Conservation (phyloP, 2,113 vertebrate genomes). For the Syngnathus floridae region DNA sequence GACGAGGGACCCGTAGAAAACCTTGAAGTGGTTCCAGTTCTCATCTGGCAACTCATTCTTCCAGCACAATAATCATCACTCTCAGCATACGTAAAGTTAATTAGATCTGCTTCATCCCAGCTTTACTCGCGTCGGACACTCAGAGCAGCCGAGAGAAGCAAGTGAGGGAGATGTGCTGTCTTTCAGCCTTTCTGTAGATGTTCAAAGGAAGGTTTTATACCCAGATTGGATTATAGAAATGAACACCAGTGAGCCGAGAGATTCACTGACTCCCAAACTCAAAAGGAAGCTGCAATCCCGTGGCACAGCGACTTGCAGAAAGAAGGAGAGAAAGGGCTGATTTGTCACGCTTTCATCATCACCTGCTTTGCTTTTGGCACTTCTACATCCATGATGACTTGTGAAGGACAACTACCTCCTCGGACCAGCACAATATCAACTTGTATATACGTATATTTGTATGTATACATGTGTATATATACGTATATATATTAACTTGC, state of each 20-base stretch:
- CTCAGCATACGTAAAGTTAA: constrained; percentile 60
- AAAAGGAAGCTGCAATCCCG: constrained; percentile 56
- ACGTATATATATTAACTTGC: too few relatives aligned
- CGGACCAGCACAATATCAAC: background rate
- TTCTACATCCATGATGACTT: constrained; percentile 34
- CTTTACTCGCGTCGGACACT: constrained; percentile 45
- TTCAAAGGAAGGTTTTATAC: constrained; percentile 63
- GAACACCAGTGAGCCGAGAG: constrained; percentile 60
- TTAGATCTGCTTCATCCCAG: constrained; percentile 51
- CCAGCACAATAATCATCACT: constrained; percentile 55
- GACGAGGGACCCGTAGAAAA: constrained; percentile 14
- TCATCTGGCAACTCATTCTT: constrained; percentile 27
- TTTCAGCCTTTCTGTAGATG: constrained; percentile 51
- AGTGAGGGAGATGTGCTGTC: constrained; percentile 42
- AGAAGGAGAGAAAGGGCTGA: constrained; percentile 57
- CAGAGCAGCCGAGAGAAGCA: constrained; percentile 34
- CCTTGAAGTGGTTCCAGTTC: constrained; percentile 39
- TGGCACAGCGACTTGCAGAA: constrained; percentile 36
- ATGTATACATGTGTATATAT: too few relatives aligned
- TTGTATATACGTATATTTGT: too few relatives aligned
- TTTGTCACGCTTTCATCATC: constrained; percentile 66
- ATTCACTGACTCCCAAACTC: constrained; percentile 52
- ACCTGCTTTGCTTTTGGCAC: constrained; percentile 38
- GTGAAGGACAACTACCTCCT: constrained; percentile 44
- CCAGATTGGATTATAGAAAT: constrained; percentile 67